These are phyloP conservation scores for Buathra laborator DNA, from an alignment of 2,888 invertebrate genomes.

Conservation along the genomic window DNA sequence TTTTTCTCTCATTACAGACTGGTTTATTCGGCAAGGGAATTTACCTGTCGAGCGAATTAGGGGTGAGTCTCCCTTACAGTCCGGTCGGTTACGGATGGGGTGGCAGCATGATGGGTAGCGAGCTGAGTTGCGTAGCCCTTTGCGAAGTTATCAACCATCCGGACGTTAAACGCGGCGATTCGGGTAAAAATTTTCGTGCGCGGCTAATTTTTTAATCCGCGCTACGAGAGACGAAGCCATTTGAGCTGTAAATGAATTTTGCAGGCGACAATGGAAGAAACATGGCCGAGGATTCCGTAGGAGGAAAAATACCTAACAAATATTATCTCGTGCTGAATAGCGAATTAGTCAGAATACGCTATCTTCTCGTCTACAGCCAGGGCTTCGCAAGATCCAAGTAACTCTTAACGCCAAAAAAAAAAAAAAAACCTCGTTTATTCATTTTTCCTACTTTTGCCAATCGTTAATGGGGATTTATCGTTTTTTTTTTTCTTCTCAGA, in stretches of 20 bases:
- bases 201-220: neutral
- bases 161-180: constrained; percentile 85
- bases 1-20: constrained; percentile 81
- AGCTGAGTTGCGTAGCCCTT: constrained; percentile 91
- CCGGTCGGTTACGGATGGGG: constrained; percentile 92
- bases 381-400: constrained; percentile 79
- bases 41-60: constrained; percentile 91
- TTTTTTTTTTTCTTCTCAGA: constrained; percentile 72
- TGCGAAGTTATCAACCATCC: constrained; percentile 93
- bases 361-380: constrained; percentile 89
- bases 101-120: constrained; percentile 91
- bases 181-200: constrained; percentile 73
- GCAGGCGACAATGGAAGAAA: constrained; percentile 77
- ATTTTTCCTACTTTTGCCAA: constrained; percentile 32
- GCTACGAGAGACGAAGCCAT: neutral
- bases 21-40: constrained; percentile 90
- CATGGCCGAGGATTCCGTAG: constrained; percentile 80
- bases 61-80: constrained; percentile 90
- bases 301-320: constrained; percentile 87
- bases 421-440: constrained; percentile 65
- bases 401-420: constrained; percentile 54
- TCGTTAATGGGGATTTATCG: neutral
- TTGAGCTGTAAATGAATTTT: neutral
- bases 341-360: constrained; percentile 91
- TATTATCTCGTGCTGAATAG: constrained; percentile 92